Evolutionary conservation across 2,888 invertebrate species (phyloP).

Genomic region (Amphimallon solstitiale): DNA sequence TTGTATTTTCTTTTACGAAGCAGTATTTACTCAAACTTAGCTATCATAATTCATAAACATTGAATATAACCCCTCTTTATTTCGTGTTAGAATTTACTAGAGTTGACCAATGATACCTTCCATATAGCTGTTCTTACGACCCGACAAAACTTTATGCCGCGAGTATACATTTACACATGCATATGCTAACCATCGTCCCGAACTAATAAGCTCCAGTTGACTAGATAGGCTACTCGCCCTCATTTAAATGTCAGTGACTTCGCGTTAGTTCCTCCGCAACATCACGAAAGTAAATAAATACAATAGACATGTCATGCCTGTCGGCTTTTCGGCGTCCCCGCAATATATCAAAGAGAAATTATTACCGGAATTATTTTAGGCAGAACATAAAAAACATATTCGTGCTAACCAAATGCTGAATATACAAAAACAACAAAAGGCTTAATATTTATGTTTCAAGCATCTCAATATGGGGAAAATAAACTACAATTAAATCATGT

Average conservation of each 20-base stretch:
- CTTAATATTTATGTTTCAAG: too few species aligned
- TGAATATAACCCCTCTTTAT: too few species aligned
- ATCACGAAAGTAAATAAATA: conserved; percentile 27
- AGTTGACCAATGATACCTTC: too few species aligned
- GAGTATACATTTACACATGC: background rate
- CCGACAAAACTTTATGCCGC: too few species aligned
- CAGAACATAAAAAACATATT: background rate
- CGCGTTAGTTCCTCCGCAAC: conserved; percentile 20
- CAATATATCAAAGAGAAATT: conserved; percentile 7
- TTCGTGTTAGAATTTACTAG: too few species aligned
- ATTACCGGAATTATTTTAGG: conserved; percentile 22
- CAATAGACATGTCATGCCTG: conserved; percentile 1
- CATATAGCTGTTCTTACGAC: too few species aligned
- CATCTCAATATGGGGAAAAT: too few species aligned
- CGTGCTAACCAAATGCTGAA: background rate
- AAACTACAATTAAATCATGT: too few species aligned
- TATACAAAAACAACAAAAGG: too few species aligned
- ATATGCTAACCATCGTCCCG: conserved; percentile 1
- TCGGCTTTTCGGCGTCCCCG: conserved; percentile 1
- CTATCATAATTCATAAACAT: too few species aligned
- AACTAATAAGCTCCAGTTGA: conserved; percentile 23
- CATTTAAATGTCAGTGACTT: conserved; percentile 32
- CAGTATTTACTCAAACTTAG: too few species aligned
- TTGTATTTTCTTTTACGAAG: too few species aligned
- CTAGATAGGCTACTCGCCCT: conserved; percentile 23